A percentile compares a stretch with the other conserved stretches of the same genome.
Conservation (phyloP, 2,888 invertebrate species). For the Melipona bicolor region DNA sequence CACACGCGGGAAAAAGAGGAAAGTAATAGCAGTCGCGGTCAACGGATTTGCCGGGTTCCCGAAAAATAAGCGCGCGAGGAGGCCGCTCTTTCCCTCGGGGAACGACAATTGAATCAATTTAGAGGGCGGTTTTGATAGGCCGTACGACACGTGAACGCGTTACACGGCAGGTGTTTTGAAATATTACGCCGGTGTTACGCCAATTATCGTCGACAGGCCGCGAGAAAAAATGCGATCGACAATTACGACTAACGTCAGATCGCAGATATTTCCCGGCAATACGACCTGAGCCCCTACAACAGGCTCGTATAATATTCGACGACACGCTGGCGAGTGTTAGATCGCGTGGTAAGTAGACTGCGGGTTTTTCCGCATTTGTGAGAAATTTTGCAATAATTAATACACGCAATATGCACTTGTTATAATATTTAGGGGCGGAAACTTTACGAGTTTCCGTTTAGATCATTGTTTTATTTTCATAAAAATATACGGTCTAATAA, state of each 20-base stretch:
- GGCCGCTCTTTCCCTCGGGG: slow-evolving; percentile 67
- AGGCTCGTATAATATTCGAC: no score
- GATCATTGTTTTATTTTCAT: no score
- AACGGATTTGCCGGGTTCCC: slow-evolving; percentile 51
- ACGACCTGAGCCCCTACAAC: not conserved
- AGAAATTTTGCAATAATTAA: no score
- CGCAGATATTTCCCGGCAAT: slow-evolving; percentile 31
- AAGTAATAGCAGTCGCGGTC: slow-evolving; percentile 35
- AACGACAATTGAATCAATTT: slow-evolving; percentile 80
- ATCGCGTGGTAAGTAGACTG: no score
- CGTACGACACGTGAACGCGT: slow-evolving; percentile 71
- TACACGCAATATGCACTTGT: no score
- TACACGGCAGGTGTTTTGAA: slow-evolving; percentile 73
- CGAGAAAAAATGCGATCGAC: slow-evolving; percentile 58
- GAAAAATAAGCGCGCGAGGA: slow-evolving; percentile 73
- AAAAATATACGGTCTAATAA: no score
- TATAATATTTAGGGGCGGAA: no score
- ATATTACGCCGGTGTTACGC: slow-evolving; percentile 72
- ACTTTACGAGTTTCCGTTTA: no score
- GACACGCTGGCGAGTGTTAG: not conserved
- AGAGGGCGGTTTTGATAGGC: slow-evolving; percentile 76
- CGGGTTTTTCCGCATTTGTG: no score
- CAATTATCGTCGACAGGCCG: slow-evolving; percentile 69
- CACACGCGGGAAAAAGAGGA: not conserved
- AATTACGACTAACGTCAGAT: slow-evolving; percentile 55